Base-by-base conservation (phyloP, 2,797 vertebrate species). In the Moxostoma hubbsi region DNA sequence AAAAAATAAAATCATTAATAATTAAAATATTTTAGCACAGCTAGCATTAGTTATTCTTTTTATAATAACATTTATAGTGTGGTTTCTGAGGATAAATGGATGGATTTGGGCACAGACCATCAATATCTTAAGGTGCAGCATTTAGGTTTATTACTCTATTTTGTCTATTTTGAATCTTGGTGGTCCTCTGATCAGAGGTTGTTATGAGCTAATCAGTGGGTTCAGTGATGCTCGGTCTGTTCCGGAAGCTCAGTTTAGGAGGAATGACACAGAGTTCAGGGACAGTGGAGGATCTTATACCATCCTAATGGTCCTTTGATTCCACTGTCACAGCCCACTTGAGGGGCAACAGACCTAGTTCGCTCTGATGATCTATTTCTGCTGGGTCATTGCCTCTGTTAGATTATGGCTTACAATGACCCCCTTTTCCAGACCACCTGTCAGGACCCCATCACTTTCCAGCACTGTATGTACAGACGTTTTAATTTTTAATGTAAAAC, bases 321-420 rank as follows among this genome's bases (percentile, higher is more conserved):
- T 81, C 57, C 51, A 63, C 69, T 66, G 73, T 81, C 63, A 81
- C 72, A 75, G 73, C 47, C 79, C 73, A 81, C 79, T 81, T 81
- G 71, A 75, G 73, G 66, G 73, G 59, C 79, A 81, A 75, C 79
- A 75, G 73, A 75, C 69, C 73, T 66, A 75, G 79, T 81, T 70
- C 70, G 79, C 72, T 70, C 73, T 81, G 79, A 75, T 75, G 79
- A 64, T 81, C 73, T 75, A 45, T 65, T 72, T 81, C 73, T 81
- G 79, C 58, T 81, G 79, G 79, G 73, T 75, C 73, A 70, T 75
- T 75, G 79, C 73, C 43, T 81, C 73, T 75, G 73, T 81, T 81
- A 73, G 73, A 75, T 57, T 62, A 64, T 6, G n/a, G 59, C 66
- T 79, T 53, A 64, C 59, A 64, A 8, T 75, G 79, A 70, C 73